A percentile compares a stretch with the other conserved stretches of the same genome.
Conservation (phyloP, 2,888 invertebrate genomes). For the Diabrotica balteata region DNA sequence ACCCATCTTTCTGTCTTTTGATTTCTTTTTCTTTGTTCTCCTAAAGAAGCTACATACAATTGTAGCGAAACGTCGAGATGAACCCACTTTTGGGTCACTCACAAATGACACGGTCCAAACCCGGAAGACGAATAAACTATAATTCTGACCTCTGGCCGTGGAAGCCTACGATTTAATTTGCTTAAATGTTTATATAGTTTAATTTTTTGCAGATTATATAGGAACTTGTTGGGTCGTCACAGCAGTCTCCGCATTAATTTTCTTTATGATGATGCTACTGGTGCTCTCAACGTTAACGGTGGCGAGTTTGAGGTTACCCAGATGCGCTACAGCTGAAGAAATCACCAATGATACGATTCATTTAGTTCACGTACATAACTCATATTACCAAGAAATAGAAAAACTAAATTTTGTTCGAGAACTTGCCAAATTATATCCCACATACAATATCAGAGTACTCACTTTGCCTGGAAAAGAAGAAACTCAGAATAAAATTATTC, state of each 20-base stretch:
- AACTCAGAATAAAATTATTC: conserved; percentile 26
- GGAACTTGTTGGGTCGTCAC: conserved; percentile 52
- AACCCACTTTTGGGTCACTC: no score
- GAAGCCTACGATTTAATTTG: no score
- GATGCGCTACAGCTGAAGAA: conserved; percentile 43
- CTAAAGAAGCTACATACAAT: no score
- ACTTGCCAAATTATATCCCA: conserved; percentile 51
- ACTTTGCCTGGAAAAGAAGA: conserved; percentile 40
- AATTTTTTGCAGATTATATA: conserved; percentile 50
- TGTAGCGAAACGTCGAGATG: no score
- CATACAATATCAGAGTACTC: conserved; percentile 50
- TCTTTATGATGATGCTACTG: conserved; percentile 48
- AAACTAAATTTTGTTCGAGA: conserved; percentile 52
- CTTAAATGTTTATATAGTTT: no score
- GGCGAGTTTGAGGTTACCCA: conserved; percentile 40
- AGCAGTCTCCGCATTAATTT: conserved; percentile 46
- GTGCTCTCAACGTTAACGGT: conserved; percentile 41
- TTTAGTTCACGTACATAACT: conserved; percentile 51
- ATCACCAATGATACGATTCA: conserved; percentile 52
- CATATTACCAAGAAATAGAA: conserved; percentile 46
- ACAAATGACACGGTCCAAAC: no score
- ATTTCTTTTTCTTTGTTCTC: no score
- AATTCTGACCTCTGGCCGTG: no score
- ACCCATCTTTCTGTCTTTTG: no score
- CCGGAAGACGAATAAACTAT: no score